phyloP scores from a whole-genome alignment of 2,113 vertebrate species.

The Pedetes capensis region DNA sequence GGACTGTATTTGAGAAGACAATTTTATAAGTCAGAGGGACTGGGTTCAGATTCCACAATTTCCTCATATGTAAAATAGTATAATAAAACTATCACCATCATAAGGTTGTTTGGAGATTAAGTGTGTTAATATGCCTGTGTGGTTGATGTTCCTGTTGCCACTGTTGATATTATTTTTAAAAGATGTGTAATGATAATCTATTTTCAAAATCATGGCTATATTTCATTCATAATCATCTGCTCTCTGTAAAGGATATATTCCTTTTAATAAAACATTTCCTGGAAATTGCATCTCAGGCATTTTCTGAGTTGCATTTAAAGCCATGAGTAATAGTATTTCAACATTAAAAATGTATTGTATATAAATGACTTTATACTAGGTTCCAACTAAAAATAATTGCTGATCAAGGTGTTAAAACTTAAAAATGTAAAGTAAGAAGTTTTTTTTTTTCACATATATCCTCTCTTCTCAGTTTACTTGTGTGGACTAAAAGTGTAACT shows the following conservation, averaged over 20 bases:
- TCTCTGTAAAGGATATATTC: conserved; percentile 28
- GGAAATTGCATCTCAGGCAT: conserved; percentile 57
- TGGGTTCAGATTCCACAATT: neutral
- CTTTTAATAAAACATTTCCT: conserved; percentile 68
- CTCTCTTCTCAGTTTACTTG: neutral
- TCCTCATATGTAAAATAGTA: neutral
- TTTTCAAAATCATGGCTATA: neutral
- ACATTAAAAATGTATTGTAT: conserved; percentile 75
- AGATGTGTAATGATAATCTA: neutral
- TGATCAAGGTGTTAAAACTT: conserved; percentile 61
- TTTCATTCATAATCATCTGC: conserved; percentile 5
- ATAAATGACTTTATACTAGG: conserved; percentile 67
- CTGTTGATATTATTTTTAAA: conserved; percentile 24
- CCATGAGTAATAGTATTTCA: conserved; percentile 54
- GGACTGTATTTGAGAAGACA: neutral
- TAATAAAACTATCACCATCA: neutral
- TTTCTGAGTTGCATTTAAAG: conserved; percentile 64
- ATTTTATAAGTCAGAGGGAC: neutral
- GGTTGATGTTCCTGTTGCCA: neutral
- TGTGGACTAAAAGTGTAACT: neutral
- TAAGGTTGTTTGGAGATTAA: neutral
- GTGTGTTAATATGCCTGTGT: neutral
- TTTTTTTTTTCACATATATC: neutral
- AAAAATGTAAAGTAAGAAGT: conserved; percentile 35
- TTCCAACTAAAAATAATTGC: conserved; percentile 62